phyloP scores from a whole-genome alignment of 2,888 invertebrate genomes.

The Brenthis ino region DNA sequence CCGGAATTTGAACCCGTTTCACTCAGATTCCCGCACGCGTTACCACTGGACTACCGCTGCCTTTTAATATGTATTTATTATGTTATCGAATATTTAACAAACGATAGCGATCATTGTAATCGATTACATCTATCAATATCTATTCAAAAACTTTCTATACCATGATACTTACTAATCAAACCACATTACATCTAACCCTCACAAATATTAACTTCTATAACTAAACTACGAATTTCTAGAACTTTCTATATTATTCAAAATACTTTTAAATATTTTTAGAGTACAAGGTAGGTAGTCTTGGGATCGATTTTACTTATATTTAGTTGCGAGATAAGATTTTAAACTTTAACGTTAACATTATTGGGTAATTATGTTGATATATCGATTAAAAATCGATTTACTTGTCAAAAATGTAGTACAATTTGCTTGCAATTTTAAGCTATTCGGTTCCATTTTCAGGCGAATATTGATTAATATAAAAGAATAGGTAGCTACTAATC shows the following conservation, averaged over 20 bases:
- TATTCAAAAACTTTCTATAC: background rate
- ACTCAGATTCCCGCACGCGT: too few relatives aligned
- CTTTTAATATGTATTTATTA: too few relatives aligned
- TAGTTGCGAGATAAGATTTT: background rate
- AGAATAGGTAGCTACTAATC: too few relatives aligned
- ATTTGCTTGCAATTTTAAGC: background rate
- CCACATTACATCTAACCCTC: background rate
- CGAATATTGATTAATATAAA: too few relatives aligned
- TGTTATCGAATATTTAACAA: background rate
- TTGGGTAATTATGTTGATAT: background rate
- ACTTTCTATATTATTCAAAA: constrained; percentile 6
- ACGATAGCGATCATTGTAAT: constrained; percentile 11
- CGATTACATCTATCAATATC: background rate
- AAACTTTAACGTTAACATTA: too few relatives aligned
- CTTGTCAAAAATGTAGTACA: background rate
- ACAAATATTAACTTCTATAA: background rate
- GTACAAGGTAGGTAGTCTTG: constrained; percentile 9
- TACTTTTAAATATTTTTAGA: background rate
- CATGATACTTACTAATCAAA: constrained; percentile 5
- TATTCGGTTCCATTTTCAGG: too few relatives aligned
- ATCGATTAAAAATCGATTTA: constrained; percentile 3
- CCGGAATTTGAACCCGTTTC: too few relatives aligned
- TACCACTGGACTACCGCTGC: too few relatives aligned
- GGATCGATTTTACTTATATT: constrained; percentile 9
- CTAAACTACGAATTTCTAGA: constrained; percentile 5